A percentile compares a stretch with the other conserved stretches of the same genome.
Evolutionary conservation across 2,888 invertebrate species (phyloP).

Genomic region (Xanthorhoe spadicearia): DNA sequence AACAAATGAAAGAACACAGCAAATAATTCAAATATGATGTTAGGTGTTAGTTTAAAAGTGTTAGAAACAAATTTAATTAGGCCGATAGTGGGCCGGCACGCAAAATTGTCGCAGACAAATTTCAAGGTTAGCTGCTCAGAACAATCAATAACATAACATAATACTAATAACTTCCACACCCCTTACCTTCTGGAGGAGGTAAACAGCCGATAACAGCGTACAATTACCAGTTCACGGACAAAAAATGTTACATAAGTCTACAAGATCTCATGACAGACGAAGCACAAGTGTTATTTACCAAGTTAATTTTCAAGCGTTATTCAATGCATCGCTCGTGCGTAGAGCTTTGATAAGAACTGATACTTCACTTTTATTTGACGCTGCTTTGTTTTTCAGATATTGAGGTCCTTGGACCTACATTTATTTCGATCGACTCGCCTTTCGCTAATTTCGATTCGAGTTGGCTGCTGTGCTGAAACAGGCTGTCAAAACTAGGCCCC

Average conservation of each 20-base stretch:
- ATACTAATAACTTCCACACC: slow-evolving; percentile 53
- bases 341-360: slow-evolving; percentile 60
- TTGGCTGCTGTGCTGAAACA: slow-evolving; percentile 40
- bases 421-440: slow-evolving; percentile 68
- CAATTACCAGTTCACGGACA: slow-evolving; percentile 67
- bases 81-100: slow-evolving; percentile 51
- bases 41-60: slow-evolving; percentile 5
- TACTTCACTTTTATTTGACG: slow-evolving; percentile 78
- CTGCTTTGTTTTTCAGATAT: slow-evolving; percentile 64
- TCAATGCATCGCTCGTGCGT: slow-evolving; percentile 64
- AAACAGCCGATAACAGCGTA: slow-evolving; percentile 70
- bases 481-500: slow-evolving; percentile 53
- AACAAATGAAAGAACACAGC: slow-evolving; percentile 1
- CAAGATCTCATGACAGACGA: slow-evolving; percentile 73
- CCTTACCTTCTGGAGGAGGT: slow-evolving; percentile 74
- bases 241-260: slow-evolving; percentile 78
- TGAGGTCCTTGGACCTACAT: slow-evolving; percentile 76
- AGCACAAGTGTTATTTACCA: slow-evolving; percentile 55
- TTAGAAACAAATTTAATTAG: slow-evolving; percentile 29
- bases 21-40: slow-evolving; percentile 7
- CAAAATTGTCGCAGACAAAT: slow-evolving; percentile 45
- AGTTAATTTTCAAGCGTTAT: slow-evolving; percentile 64
- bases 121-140: slow-evolving; percentile 66
- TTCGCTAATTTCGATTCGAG: slow-evolving; percentile 59
- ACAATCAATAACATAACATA: slow-evolving; percentile 36